Base-by-base conservation (phyloP, 1,140 invertebrate genomes). In the Lycorma delicatula region DNA sequence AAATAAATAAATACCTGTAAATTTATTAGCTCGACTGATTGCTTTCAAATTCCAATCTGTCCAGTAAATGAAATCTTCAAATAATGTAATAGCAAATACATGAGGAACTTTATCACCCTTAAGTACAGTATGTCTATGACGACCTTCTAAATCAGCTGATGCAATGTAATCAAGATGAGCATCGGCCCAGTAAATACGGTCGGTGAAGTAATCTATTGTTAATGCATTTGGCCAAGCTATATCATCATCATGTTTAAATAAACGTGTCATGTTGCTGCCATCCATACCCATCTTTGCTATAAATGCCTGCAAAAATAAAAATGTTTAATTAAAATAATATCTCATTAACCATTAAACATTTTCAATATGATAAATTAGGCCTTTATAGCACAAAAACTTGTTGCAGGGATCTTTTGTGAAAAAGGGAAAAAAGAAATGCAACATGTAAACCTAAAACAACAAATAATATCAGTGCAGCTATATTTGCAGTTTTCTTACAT, bases 271-370 rank as follows among this genome's bases (percentile, higher is more conserved):
- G 65, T 97, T 95, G 1, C 84, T 85, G 0, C 96, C 97, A 68
- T 99, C 94, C 91, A 99, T 91, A 48, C 93, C 93, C 72, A 98
- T 85, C 72, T 95, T 89, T n/a, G 89, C 96, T 61, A 98, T 98
- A 68, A 93, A 98, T 0, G 96, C 91, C 76, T 95, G 71, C 13
- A 60, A 60, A 54, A n/a, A n/a, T n/a, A n/a, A n/a, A n/a, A n/a
- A n/a, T n/a, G n/a, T n/a, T n/a, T n/a, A n/a, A n/a, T n/a, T n/a
- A n/a, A n/a, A n/a, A n/a, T n/a, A n/a, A n/a, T n/a, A n/a, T n/a
- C n/a, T n/a, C n/a, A n/a, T n/a, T n/a, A n/a, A n/a, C n/a, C n/a
- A n/a, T n/a, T n/a, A n/a, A n/a, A n/a, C n/a, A n/a, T n/a, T n/a
- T n/a, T n/a, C n/a, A n/a, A n/a, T n/a, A n/a, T n/a, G n/a, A n/a